phyloP scores from a whole-genome alignment of 30 jellyfish, hydroid and myxozoan genomes.

The Chrysaora quinquecirrha region DNA sequence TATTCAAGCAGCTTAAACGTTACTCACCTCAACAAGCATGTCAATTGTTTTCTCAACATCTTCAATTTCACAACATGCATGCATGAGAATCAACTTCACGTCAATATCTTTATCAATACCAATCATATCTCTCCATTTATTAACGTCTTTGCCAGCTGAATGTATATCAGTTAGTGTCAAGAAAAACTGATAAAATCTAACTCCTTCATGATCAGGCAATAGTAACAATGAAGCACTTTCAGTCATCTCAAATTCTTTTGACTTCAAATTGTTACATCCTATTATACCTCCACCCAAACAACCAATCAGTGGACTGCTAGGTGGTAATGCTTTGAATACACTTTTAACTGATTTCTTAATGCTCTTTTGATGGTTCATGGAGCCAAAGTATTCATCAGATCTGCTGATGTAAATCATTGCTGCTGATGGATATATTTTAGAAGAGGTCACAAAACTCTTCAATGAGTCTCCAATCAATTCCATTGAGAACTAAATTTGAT shows the following conservation, averaged over 20 bases:
- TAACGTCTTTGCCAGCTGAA: constrained; percentile 22
- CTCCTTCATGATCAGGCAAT: constrained; percentile 24
- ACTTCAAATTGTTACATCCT: constrained; percentile 16
- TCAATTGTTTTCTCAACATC: constrained; percentile 33
- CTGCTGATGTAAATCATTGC: constrained; percentile 46
- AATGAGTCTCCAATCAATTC: constrained; percentile 8
- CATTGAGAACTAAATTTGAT: constrained; percentile 27
- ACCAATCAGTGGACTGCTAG: constrained; percentile 20
- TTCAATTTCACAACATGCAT: constrained; percentile 55
- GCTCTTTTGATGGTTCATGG: background rate
- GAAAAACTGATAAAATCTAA: constrained; percentile 23
- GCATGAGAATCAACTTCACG: constrained; percentile 36
- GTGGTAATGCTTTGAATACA: constrained; percentile 26
- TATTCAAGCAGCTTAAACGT: too few relatives aligned
- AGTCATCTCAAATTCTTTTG: constrained; percentile 39
- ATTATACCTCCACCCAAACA: constrained; percentile 66
- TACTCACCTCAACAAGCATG: constrained; percentile 50
- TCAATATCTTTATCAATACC: constrained; percentile 7
- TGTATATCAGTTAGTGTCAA: constrained; percentile 20
- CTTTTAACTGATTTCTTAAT: background rate
- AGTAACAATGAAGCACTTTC: constrained; percentile 58
- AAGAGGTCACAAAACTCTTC: background rate
- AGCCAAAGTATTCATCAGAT: constrained; percentile 27
- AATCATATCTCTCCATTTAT: background rate
- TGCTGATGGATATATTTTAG: constrained; percentile 40